phyloP scores from a whole-genome alignment of 2,113 vertebrate genomes.

The Marmota monax region DNA sequence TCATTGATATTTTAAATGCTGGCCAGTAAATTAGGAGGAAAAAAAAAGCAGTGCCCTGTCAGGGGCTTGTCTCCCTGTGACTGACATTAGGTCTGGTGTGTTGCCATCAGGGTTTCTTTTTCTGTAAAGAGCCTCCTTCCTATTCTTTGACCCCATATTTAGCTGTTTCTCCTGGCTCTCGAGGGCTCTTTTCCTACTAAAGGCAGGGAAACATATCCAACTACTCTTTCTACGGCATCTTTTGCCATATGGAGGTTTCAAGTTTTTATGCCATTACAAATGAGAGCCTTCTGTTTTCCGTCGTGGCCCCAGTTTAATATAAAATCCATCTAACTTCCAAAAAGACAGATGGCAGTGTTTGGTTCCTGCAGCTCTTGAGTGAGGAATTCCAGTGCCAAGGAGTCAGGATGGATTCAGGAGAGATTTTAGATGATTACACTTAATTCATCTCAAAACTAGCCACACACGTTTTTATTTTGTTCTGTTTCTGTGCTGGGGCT shows the following conservation, averaged over 20 bases:
- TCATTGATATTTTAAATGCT: background rate
- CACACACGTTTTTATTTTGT: too few relatives aligned
- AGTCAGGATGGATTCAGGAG: background rate
- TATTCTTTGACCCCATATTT: background rate
- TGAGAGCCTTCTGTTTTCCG: background rate
- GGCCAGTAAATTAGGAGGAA: background rate
- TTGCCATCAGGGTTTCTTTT: background rate
- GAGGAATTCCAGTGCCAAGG: background rate
- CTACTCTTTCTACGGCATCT: background rate
- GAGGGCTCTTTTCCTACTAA: background rate
- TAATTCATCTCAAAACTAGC: background rate
- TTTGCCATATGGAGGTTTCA: background rate
- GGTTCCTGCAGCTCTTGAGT: background rate
- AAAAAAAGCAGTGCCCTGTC: background rate
- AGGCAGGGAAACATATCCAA: background rate
- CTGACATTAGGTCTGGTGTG: background rate
- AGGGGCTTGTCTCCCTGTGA: background rate
- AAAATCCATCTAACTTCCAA: background rate
- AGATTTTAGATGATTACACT: background rate
- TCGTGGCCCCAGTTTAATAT: background rate
- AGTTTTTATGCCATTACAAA: background rate
- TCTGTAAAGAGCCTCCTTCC: background rate
- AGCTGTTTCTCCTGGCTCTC: background rate
- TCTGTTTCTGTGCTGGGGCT: background rate
- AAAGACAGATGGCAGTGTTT: background rate